Evolutionary conservation across 1,140 invertebrate species (phyloP).

Genomic region (Bombus affinis): DNA sequence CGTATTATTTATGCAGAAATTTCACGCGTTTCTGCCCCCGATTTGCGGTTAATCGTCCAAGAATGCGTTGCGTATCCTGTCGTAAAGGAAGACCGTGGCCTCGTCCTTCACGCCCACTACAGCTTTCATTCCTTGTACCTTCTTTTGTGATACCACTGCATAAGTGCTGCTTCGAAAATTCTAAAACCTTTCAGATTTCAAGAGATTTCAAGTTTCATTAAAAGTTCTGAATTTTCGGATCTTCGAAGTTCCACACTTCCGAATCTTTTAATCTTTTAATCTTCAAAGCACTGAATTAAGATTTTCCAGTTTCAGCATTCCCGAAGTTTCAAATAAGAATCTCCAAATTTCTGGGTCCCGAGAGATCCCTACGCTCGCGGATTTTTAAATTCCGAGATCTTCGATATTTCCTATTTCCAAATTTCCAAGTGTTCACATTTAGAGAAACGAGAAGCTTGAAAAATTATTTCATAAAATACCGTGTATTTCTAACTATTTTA

Average conservation of each 20-base stretch:
- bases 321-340: neutral
- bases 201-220: neutral
- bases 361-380: neutral
- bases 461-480: too few species aligned
- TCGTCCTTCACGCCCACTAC: conserved; percentile 11
- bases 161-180: neutral
- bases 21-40: conserved; percentile 37
- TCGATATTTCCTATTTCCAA: neutral
- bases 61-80: conserved; percentile 13
- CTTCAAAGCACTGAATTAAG: too few species aligned
- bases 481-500: too few species aligned
- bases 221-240: too few species aligned
- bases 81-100: conserved; percentile 1
- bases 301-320: neutral
- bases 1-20: conserved; percentile 48
- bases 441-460: too few species aligned
- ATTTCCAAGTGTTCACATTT: neutral
- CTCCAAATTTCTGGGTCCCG: neutral
- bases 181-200: neutral
- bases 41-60: conserved; percentile 28
- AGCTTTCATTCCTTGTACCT: neutral
- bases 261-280: neutral
- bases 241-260: neutral
- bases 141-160: neutral
- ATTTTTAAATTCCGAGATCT: neutral